These are phyloP conservation scores for Dexiosoma caninum DNA, from an alignment of 2,888 invertebrate species.

Conservation along the genomic window DNA sequence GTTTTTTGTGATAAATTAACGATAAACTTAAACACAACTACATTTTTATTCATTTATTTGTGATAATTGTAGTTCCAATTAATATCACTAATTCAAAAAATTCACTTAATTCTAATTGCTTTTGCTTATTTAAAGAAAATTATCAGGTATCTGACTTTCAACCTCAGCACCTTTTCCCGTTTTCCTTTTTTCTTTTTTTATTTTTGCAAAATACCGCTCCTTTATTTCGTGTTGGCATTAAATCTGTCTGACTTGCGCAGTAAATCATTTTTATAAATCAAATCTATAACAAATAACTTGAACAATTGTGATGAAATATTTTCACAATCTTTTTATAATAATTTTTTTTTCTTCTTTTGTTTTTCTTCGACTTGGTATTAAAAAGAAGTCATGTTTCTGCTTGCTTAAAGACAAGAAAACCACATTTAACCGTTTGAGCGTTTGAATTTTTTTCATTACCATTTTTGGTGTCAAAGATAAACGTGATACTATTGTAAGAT, in stretches of 20 bases:
- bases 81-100: too few relatives aligned
- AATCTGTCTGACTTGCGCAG: not conserved
- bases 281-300: constrained; percentile 54
- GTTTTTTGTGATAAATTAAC: too few relatives aligned
- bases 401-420: constrained; percentile 46
- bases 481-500: constrained; percentile 60
- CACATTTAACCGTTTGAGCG: constrained; percentile 54
- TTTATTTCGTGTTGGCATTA: not conserved
- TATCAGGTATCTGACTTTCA: not conserved
- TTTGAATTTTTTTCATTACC: constrained; percentile 55
- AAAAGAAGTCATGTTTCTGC: constrained; percentile 58
- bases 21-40: too few relatives aligned
- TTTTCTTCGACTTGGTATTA: constrained; percentile 19
- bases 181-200: not conserved
- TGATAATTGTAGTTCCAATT: too few relatives aligned
- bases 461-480: constrained; percentile 64
- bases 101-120: too few relatives aligned
- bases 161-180: not conserved
- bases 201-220: constrained; percentile 23
- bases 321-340: constrained; percentile 37
- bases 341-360: not conserved
- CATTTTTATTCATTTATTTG: too few relatives aligned
- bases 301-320: constrained; percentile 54
- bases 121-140: not conserved
- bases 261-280: constrained; percentile 40